Base-by-base conservation (phyloP, 92 coral and sea anemone species). In the Phymanthus crucifer region DNA sequence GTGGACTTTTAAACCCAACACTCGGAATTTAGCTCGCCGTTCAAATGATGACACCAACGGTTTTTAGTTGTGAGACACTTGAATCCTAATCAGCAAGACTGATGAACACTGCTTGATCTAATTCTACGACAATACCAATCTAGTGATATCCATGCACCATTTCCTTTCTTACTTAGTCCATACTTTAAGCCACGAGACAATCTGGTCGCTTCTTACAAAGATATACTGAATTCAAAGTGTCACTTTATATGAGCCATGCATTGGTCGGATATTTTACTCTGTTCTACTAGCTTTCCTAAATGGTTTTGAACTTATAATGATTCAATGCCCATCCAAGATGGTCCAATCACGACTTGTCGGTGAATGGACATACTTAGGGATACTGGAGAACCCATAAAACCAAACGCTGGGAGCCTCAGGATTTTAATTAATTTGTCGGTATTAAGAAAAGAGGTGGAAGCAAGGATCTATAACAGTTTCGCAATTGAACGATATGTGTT, bases 341-440 rank as follows among this genome's bases (percentile, higher is more conserved):
- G 13, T 14, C 73, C 73, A 69, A 69, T 69, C 73, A 69, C 13
- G 16, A 26, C 47, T 34, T 26, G 73, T 69, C 73, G 73, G 73
- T 35, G 26, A 34, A 12, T 21, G 45, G 29, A 69, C 24, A 35
- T 18, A 69, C 47, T 61, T 61, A 61, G 34, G 68, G 3, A 33
- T 19, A 26, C 68, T 61, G 68, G 29, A 61, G 68, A 26, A 19
- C 17, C 47, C 73, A 38, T 69, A 34, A 69, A 69, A 54, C 1
- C 64, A 61, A 23, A 34, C 73, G 43, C 73, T 69, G 26, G 26
- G 35, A 38, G 73, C 29, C 23, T 38, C 31, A 6, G 26, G 19
- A 29, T 69, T 69, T 34, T 69, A 69, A 69, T 69, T 69, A 38
- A 69, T 69, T 69, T 69, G 40, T 69, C 73, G 47, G 73, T 29